Conservation (phyloP, 2,113 vertebrate species). For the Apodemus speciosus region DNA sequence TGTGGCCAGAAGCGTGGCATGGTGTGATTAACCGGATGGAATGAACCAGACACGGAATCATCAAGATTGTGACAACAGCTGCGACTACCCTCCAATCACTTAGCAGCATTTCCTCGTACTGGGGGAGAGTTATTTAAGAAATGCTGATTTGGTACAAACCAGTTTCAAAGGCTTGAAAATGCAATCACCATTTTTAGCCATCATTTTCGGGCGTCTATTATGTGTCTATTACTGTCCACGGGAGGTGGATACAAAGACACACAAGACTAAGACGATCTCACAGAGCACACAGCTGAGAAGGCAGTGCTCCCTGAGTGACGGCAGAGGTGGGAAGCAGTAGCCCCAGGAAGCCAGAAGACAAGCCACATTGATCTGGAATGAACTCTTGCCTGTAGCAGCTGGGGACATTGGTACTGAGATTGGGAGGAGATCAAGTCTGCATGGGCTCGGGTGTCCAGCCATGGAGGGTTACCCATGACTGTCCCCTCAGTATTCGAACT, state of each 20-base stretch:
- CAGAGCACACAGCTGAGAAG: not conserved
- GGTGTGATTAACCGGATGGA: not conserved
- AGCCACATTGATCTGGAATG: not conserved
- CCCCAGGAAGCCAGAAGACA: not conserved
- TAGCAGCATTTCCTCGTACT: not conserved
- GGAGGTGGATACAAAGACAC: not conserved
- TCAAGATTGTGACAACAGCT: not conserved
- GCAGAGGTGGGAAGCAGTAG: not conserved
- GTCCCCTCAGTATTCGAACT: not conserved
- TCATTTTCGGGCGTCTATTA: not conserved
- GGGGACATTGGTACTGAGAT: not conserved
- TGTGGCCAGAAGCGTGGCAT: not conserved
- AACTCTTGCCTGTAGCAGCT: not conserved
- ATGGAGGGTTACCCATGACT: not conserved
- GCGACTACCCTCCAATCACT: not conserved
- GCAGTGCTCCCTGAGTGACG: accelerated
- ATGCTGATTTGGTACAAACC: conserved; percentile 19
- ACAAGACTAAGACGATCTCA: not conserved
- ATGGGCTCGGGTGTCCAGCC: not conserved
- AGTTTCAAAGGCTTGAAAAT: not conserved
- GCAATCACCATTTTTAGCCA: not conserved
- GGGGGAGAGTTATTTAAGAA: not conserved
- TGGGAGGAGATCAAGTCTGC: not conserved
- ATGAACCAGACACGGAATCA: not conserved
- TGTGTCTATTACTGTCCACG: not conserved